Percentiles rank a stretch among this genome's conserved stretches.
phyloP scores from a whole-genome alignment of 2,888 invertebrate species.

The Eustalomyia histrio region DNA sequence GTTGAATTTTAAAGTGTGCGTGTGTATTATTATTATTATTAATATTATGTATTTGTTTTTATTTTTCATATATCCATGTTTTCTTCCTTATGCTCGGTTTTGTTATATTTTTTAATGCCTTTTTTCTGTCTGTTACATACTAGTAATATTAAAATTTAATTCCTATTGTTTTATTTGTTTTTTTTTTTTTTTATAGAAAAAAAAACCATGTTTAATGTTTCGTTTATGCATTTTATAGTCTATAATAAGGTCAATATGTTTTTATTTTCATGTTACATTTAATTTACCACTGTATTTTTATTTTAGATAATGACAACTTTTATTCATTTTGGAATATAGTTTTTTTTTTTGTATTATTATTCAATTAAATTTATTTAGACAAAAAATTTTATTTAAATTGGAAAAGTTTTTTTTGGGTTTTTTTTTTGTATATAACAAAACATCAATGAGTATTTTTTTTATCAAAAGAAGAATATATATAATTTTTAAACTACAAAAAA shows the following conservation, averaged over 20 bases:
- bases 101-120: conserved; percentile 8
- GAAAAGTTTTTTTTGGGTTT: conserved; percentile 12
- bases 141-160: conserved; percentile 54
- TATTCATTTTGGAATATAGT: conserved; percentile 13
- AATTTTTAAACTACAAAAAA: conserved; percentile 43
- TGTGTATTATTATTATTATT: conserved; percentile 47
- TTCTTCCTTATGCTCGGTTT: conserved; percentile 20
- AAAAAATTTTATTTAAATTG: conserved; percentile 32
- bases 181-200: conserved; percentile 28
- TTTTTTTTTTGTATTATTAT: too few relatives aligned
- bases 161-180: conserved; percentile 21
- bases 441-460: conserved; percentile 45
- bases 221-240: conserved; percentile 55
- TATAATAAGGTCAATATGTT: conserved; percentile 62
- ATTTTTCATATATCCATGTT: conserved; percentile 40
- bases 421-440: conserved; percentile 48
- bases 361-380: conserved; percentile 53
- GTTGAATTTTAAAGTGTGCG: conserved; percentile 60
- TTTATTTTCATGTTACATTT: conserved; percentile 42
- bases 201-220: conserved; percentile 46
- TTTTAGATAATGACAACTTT: conserved; percentile 29
- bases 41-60: too few relatives aligned
- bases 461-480: conserved; percentile 21
- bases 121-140: conserved; percentile 38
- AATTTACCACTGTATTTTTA: conserved; percentile 25